These are phyloP conservation scores for Myripristis murdjan DNA, from an alignment of 2,797 vertebrate genomes.

Conservation along the genomic window DNA sequence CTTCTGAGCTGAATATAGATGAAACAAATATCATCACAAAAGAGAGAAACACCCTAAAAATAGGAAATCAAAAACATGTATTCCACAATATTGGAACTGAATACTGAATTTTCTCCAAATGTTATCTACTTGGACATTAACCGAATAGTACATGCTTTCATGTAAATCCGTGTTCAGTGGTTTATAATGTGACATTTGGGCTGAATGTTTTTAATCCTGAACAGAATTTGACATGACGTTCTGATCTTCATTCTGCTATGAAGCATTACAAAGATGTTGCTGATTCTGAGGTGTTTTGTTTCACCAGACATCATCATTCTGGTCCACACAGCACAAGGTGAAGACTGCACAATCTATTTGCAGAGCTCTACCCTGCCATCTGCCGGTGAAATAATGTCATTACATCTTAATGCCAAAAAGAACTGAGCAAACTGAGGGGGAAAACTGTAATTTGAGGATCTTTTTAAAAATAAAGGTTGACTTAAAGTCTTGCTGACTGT, in stretches of 20 bases:
- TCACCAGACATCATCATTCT: background rate
- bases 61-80: too few relatives aligned
- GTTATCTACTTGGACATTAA: too few relatives aligned
- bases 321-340: background rate
- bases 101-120: too few relatives aligned
- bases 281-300: background rate
- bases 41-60: background rate
- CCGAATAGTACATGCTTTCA: background rate
- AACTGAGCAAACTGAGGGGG: too few relatives aligned
- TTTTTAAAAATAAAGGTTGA: too few relatives aligned
- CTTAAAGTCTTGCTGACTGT: too few relatives aligned
- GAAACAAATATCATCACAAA: background rate
- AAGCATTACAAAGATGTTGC: background rate
- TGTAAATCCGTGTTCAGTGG: background rate
- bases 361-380: constrained; percentile 15
- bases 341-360: background rate
- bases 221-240: too few relatives aligned
- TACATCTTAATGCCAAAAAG: background rate
- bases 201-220: too few relatives aligned
- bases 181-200: background rate
- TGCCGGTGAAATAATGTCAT: constrained; percentile 36
- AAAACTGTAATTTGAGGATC: too few relatives aligned
- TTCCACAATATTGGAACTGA: too few relatives aligned
- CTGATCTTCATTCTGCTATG: background rate
- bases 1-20: background rate